A percentile compares a stretch with the other conserved stretches of the same genome.
Conservation (phyloP, 2,113 vertebrate species). For the Notothenia rossii region DNA sequence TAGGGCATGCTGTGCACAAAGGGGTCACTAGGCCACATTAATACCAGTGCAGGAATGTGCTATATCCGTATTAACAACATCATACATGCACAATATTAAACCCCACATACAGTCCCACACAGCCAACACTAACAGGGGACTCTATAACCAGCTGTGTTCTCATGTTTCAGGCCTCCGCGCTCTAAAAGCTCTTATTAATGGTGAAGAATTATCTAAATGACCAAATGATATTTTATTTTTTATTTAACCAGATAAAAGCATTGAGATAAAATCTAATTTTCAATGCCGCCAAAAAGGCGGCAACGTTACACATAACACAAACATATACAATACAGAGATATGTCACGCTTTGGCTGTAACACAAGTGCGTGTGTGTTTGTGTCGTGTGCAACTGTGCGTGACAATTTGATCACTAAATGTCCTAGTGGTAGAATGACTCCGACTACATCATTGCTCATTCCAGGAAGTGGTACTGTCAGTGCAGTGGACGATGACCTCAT, state of each 20-base stretch:
- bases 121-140: neutral
- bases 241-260: too few relatives aligned
- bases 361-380: neutral
- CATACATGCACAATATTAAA: neutral
- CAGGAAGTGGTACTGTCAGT: slow-evolving; percentile 1
- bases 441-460: slow-evolving; percentile 15
- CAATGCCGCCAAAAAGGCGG: too few relatives aligned
- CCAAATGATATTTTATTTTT: neutral
- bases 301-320: too few relatives aligned
- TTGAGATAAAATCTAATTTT: too few relatives aligned
- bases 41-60: neutral
- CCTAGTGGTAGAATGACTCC: slow-evolving; percentile 21
- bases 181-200: neutral
- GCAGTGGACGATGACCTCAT: slow-evolving; percentile 41
- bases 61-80: slow-evolving; percentile 11
- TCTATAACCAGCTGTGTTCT: slow-evolving; percentile 1
- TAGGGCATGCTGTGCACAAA: neutral
- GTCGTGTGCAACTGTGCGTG: neutral
- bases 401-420: slow-evolving; percentile 1
- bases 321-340: too few relatives aligned
- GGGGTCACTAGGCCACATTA: neutral
- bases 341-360: neutral
- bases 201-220: slow-evolving; percentile 2
- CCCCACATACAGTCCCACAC: neutral
- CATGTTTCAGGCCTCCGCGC: slow-evolving; percentile 1